A percentile compares a stretch with the other conserved stretches of the same genome.
phyloP scores from a whole-genome alignment of 2,113 vertebrate species.

The Megaceryle torquata region DNA sequence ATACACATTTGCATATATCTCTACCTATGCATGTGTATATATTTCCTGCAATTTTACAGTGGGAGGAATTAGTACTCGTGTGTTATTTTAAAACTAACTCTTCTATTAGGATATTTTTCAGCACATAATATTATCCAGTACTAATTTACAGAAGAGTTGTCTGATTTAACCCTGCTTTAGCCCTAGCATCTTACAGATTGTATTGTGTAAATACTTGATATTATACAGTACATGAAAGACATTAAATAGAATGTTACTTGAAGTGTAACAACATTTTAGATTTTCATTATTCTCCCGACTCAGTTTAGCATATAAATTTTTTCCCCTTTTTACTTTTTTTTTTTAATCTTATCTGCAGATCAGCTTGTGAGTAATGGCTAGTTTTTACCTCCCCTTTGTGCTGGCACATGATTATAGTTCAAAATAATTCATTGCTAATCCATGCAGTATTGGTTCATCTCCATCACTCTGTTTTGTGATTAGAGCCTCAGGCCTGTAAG shows the following conservation, averaged over 20 bases:
- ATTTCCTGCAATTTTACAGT: not conserved
- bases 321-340: not conserved
- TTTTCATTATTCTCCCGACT: conserved; percentile 70
- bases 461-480: conserved; percentile 76
- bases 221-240: conserved; percentile 44
- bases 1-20: not conserved
- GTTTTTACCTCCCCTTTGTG: conserved; percentile 74
- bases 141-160: conserved; percentile 48
- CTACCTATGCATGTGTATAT: not conserved
- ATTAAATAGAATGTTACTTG: conserved; percentile 70
- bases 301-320: conserved; percentile 70
- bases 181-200: conserved; percentile 37
- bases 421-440: conserved; percentile 82
- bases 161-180: conserved; percentile 59
- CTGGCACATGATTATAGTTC: conserved; percentile 72
- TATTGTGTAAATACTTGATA: conserved; percentile 49
- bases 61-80: not conserved
- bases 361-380: conserved; percentile 75
- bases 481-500: conserved; percentile 72
- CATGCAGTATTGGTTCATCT: conserved; percentile 78
- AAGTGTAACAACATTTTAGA: conserved; percentile 68
- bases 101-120: conserved; percentile 8
- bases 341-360: conserved; percentile 64
- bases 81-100: conserved; percentile 7
- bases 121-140: not conserved